These are phyloP conservation scores for Trididemnum miniatum DNA, from an alignment of 23 tunicate genomes.

Conservation along the genomic window DNA sequence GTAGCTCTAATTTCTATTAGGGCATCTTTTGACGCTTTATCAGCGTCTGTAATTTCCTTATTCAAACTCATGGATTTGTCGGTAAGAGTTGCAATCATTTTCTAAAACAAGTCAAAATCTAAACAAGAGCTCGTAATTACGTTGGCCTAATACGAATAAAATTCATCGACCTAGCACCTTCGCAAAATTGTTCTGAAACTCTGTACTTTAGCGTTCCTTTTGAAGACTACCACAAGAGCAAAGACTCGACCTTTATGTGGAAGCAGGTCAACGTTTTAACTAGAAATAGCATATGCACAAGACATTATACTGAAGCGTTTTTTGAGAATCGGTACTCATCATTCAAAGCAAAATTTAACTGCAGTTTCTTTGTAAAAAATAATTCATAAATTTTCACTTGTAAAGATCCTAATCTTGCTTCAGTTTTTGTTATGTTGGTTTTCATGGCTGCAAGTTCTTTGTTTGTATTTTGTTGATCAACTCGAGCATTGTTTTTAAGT, in stretches of 20 bases:
- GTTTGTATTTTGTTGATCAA: not conserved
- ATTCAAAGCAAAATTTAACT: constrained; percentile 37
- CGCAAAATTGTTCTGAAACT: too few species aligned
- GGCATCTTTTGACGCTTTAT: not conserved
- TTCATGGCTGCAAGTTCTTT: not conserved
- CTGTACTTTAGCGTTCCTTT: too few species aligned
- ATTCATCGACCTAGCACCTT: too few species aligned
- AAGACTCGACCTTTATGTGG: too few species aligned
- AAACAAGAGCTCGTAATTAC: not conserved
- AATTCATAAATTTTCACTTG: constrained; percentile 17
- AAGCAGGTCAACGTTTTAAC: too few species aligned
- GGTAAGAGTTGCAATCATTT: constrained; percentile 64
- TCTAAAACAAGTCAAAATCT: constrained; percentile 29
- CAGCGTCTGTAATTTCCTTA: constrained; percentile 39
- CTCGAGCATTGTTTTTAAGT: not conserved
- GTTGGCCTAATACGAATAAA: too few species aligned
- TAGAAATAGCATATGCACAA: too few species aligned
- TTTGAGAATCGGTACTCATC: too few species aligned
- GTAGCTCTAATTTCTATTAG: constrained; percentile 8
- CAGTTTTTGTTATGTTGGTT: not conserved
- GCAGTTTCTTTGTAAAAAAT: not conserved
- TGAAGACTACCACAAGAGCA: too few species aligned
- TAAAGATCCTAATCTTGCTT: constrained; percentile 37
- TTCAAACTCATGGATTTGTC: constrained; percentile 47
- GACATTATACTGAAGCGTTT: too few species aligned